Percentiles rank a stretch among this genome's conserved stretches.
Evolutionary conservation across 92 coral and sea anemone genomes (phyloP).

Genomic region (Parazoanthus swiftii): DNA sequence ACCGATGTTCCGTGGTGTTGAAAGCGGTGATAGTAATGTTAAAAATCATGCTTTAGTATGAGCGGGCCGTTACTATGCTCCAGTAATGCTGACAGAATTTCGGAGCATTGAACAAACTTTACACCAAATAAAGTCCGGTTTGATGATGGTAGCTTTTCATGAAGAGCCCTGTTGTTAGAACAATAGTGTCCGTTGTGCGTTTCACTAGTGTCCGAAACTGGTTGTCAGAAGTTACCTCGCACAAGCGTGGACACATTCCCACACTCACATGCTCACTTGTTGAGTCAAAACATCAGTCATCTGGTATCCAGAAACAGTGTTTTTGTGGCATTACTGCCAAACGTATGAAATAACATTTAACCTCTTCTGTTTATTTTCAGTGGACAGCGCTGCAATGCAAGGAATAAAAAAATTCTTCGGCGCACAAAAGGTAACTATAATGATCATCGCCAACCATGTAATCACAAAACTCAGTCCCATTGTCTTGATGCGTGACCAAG

Average conservation of each 20-base stretch:
- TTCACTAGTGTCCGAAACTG: too few species aligned
- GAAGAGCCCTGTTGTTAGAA: background rate
- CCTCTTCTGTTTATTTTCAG: slow-evolving; percentile 45
- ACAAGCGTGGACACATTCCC: background rate
- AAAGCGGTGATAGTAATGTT: background rate
- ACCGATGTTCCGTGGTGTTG: background rate
- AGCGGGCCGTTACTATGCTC: too few species aligned
- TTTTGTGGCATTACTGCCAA: background rate
- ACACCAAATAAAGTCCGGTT: too few species aligned
- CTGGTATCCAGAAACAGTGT: background rate
- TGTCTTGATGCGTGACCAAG: too few species aligned
- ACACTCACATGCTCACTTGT: background rate
- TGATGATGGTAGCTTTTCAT: too few species aligned
- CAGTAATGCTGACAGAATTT: too few species aligned
- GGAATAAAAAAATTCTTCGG: slow-evolving; percentile 95
- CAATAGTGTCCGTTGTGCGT: background rate
- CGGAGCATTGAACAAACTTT: too few species aligned
- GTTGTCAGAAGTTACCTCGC: background rate
- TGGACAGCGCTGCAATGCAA: slow-evolving; percentile 86
- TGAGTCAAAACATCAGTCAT: background rate
- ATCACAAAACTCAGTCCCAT: too few species aligned
- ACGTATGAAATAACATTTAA: background rate
- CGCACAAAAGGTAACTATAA: slow-evolving; percentile 71
- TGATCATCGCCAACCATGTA: too few species aligned
- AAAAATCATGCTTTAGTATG: too few species aligned